These are phyloP conservation scores for Sesamia inferens DNA, from an alignment of 2,888 invertebrate genomes.

Conservation along the genomic window DNA sequence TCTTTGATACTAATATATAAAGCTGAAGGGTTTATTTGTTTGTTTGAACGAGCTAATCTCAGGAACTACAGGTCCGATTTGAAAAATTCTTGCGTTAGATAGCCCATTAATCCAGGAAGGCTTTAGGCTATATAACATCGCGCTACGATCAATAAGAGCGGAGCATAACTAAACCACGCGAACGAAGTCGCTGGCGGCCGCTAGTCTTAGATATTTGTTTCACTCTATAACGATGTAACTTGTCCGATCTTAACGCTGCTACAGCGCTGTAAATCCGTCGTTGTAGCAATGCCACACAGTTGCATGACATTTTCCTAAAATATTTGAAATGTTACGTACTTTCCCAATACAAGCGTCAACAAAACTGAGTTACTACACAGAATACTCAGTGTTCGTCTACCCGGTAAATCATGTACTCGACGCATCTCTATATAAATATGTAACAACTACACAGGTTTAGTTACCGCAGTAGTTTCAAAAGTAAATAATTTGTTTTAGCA, in stretches of 20 bases:
- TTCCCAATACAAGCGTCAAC: too few relatives aligned
- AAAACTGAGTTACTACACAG: not conserved
- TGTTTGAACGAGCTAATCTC: too few relatives aligned
- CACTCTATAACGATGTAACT: not conserved
- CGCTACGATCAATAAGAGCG: too few relatives aligned
- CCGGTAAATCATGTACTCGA: not conserved
- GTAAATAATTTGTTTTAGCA: slow-evolving; percentile 76
- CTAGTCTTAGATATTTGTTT: too few relatives aligned
- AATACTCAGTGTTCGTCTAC: not conserved
- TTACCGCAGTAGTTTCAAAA: slow-evolving; percentile 48
- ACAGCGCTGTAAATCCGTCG: not conserved
- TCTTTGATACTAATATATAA: too few relatives aligned
- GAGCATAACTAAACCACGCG: too few relatives aligned
- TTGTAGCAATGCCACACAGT: not conserved
- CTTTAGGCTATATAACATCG: too few relatives aligned
- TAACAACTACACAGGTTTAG: slow-evolving; percentile 32
- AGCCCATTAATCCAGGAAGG: too few relatives aligned
- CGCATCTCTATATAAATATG: not conserved
- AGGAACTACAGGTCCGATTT: too few relatives aligned
- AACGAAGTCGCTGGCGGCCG: too few relatives aligned
- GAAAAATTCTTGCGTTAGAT: too few relatives aligned
- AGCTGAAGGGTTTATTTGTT: too few relatives aligned
- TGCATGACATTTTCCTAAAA: not conserved
- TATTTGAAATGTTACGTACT: not conserved
- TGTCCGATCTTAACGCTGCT: not conserved